Percentiles rank a stretch among this genome's conserved stretches.
Evolutionary conservation across 92 coral and sea anemone genomes (phyloP).

Genomic region (Epizoanthus illoricatus): DNA sequence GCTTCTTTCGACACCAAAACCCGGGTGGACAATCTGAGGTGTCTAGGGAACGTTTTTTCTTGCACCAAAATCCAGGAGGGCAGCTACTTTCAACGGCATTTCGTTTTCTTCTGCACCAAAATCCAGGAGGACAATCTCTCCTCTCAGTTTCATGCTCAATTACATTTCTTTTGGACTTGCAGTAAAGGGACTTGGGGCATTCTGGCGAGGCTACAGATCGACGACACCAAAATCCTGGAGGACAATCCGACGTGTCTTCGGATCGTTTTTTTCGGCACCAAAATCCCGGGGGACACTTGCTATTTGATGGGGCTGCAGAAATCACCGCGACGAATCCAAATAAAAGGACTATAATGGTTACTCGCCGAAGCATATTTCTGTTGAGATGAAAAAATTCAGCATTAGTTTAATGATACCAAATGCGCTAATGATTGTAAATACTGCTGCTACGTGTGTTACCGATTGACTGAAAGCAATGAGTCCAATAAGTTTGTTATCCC

Average conservation of each 20-base stretch:
- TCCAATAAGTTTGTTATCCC: too few relatives aligned
- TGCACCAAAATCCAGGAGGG: slow-evolving; percentile 69
- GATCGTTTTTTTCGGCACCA: slow-evolving; percentile 66
- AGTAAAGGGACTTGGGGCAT: slow-evolving; percentile 80
- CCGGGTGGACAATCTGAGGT: slow-evolving; percentile 47
- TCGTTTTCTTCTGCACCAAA: slow-evolving; percentile 73
- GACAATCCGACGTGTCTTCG: slow-evolving; percentile 53
- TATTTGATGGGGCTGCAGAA: slow-evolving; percentile 25
- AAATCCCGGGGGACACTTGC: slow-evolving; percentile 56
- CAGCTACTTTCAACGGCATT: slow-evolving; percentile 24
- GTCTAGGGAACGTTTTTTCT: slow-evolving; percentile 47
- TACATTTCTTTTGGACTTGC: slow-evolving; percentile 63
- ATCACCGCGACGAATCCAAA: slow-evolving; percentile 52
- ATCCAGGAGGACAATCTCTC: slow-evolving; percentile 73
- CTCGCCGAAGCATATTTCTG: slow-evolving; percentile 50
- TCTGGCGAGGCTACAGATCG: slow-evolving; percentile 18
- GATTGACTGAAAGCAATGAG: too few relatives aligned
- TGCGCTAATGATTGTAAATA: too few relatives aligned
- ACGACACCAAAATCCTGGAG: slow-evolving; percentile 57
- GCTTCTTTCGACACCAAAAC: slow-evolving; percentile 54
- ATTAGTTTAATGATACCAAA: neutral
- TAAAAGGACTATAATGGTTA: slow-evolving; percentile 40
- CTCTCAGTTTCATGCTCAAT: slow-evolving; percentile 56
- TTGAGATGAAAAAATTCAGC: neutral
- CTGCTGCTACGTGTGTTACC: too few relatives aligned